Evolutionary conservation across 2,113 vertebrate species (phyloP).

Genomic region (Tragulus kanchil): DNA sequence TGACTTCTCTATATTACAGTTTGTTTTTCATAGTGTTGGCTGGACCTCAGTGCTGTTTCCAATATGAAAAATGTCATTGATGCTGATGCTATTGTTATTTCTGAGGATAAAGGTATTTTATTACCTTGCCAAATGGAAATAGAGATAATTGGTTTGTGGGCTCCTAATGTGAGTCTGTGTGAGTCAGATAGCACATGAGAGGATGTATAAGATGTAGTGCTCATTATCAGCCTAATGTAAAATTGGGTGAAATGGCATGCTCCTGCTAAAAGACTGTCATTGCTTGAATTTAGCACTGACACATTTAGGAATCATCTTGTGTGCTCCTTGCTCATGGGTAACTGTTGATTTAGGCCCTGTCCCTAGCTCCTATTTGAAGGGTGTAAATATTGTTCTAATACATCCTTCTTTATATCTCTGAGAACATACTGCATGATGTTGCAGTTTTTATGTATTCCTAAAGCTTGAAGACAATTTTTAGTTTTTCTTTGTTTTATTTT

Average conservation of each 20-base stretch:
- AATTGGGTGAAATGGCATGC: not conserved
- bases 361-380: not conserved
- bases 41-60: not conserved
- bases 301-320: not conserved
- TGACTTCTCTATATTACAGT: not conserved
- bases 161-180: not conserved
- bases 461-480: not conserved
- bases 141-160: not conserved
- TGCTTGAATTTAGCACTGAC: not conserved
- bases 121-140: not conserved
- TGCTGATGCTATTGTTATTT: not conserved
- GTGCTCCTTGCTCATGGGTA: not conserved
- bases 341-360: not conserved
- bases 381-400: not conserved
- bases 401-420: not conserved
- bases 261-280: not conserved
- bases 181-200: not conserved
- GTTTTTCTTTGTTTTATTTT: slow-evolving; percentile 36
- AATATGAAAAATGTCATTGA: slow-evolving; percentile 55
- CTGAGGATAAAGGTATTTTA: not conserved
- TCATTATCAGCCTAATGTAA: slow-evolving; percentile 57
- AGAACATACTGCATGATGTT: not conserved
- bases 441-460: not conserved
- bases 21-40: slow-evolving; percentile 36
- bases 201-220: fast-evolving